A percentile compares a stretch with the other conserved stretches of the same genome.
phyloP scores from a whole-genome alignment of 2,113 vertebrate species.

The Ramphastos sulfuratus region DNA sequence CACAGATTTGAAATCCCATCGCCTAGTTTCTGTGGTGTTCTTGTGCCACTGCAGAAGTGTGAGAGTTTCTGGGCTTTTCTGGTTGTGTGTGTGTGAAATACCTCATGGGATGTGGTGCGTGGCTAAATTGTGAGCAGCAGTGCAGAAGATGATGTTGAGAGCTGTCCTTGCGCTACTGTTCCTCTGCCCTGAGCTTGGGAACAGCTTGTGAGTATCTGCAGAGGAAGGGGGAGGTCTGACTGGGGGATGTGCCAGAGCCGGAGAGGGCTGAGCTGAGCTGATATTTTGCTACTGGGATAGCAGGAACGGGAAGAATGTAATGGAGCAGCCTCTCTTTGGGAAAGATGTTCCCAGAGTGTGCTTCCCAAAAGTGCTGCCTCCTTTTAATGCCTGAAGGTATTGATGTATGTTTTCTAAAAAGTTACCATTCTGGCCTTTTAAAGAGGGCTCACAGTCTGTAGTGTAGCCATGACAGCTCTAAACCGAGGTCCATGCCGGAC shows the following conservation, averaged over 20 bases:
- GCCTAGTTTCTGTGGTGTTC: background rate
- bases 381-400: background rate
- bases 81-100: background rate
- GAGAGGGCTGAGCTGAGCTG: background rate
- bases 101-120: accelerated
- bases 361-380: background rate
- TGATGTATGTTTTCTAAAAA: background rate
- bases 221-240: background rate
- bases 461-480: background rate
- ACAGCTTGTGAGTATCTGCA: background rate
- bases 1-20: background rate
- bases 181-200: background rate
- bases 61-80: background rate
- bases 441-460: background rate
- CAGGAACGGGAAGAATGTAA: background rate
- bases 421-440: background rate
- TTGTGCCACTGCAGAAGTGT: background rate
- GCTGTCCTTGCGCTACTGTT: accelerated
- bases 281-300: background rate
- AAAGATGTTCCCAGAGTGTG: background rate
- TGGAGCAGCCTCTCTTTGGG: background rate
- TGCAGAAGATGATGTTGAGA: background rate
- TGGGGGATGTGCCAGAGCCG: too few species aligned
- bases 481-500: background rate
- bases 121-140: background rate